Conservation (phyloP, 2,113 vertebrate species). For the Rousettus leschenaultii region DNA sequence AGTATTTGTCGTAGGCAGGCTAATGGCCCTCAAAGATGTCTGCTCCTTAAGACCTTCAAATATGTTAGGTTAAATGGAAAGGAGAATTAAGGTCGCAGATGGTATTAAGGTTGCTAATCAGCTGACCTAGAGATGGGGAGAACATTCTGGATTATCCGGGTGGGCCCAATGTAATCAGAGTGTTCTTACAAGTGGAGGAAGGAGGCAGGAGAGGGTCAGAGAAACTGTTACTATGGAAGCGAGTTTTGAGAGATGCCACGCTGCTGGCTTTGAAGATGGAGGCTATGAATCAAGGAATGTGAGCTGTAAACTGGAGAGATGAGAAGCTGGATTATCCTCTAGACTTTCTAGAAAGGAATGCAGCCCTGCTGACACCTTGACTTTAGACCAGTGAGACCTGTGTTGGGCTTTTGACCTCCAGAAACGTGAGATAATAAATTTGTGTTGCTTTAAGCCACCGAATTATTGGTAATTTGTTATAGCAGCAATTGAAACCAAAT, state of each 20-base stretch:
- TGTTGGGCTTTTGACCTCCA: background rate
- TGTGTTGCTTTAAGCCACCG: background rate
- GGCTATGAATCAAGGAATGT: background rate
- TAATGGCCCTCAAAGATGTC: background rate
- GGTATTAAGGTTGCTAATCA: background rate
- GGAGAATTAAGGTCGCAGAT: background rate
- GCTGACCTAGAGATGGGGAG: background rate
- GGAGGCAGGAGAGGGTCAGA: background rate
- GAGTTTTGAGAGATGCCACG: background rate
- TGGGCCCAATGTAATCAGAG: background rate
- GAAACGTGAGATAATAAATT: background rate
- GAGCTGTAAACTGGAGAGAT: rapidly evolving
- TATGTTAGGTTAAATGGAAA: background rate
- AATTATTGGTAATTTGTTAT: background rate
- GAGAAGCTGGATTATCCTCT: too few relatives aligned
- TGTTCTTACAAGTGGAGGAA: background rate
- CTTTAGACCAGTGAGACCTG: background rate
- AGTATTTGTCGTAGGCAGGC: background rate
- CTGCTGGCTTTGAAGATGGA: background rate
- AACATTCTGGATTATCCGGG: background rate
- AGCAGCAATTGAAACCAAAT: background rate
- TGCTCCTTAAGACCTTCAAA: background rate
- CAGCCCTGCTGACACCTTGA: background rate
- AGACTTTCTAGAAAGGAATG: background rate
- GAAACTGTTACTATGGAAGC: too few relatives aligned